Conservation (phyloP, 2,888 invertebrate species). For the Ophioninae sp. region DNA sequence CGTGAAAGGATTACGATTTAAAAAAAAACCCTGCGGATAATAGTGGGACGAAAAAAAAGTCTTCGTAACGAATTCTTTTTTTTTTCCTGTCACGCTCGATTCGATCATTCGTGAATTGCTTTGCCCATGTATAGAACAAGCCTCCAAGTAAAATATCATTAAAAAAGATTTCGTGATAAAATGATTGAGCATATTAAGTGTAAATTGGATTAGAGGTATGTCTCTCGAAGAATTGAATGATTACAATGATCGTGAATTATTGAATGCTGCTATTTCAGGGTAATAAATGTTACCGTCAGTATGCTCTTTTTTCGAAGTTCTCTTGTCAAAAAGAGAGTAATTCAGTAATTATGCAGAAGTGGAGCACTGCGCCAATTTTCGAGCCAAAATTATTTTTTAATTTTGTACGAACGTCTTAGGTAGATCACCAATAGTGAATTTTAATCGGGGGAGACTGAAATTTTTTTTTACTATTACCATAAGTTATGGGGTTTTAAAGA, state of each 20-base stretch:
- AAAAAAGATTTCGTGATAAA: neutral
- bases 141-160: neutral
- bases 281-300: neutral
- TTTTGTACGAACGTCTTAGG: no score
- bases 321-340: neutral
- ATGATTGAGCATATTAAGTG: neutral
- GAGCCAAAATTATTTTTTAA: no score
- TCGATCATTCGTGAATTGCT: constrained; percentile 1
- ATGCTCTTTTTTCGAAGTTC: neutral
- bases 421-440: no score
- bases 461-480: no score
- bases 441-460: no score
- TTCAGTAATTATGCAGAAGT: neutral
- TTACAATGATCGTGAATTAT: neutral
- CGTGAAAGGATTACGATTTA: constrained; percentile 25
- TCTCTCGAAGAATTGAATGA: constrained; percentile 13
- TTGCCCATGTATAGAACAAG: neutral
- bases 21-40: constrained; percentile 9
- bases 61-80: neutral
- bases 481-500: no score
- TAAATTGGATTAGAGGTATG: neutral
- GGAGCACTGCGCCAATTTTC: no score
- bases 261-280: neutral
- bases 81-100: neutral
- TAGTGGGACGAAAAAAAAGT: constrained; percentile 8